Conservation (phyloP, 2,113 vertebrate species). For the Heloderma charlesbogerti region DNA sequence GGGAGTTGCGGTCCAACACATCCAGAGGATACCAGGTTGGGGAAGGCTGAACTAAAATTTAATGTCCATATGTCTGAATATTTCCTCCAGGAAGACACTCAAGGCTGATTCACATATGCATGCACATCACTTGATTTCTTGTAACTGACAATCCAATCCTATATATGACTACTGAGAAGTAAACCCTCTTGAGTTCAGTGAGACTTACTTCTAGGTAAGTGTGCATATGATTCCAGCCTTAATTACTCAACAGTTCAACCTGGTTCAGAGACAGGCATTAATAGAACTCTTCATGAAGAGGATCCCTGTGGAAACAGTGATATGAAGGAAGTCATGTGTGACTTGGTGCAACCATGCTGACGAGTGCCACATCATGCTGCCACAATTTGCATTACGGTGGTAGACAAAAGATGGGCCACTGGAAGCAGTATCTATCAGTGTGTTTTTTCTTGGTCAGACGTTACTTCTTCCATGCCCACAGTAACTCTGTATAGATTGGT, state of each 20-base stretch:
- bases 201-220: not conserved
- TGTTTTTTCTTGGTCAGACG: not conserved
- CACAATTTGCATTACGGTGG: not conserved
- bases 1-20: too few relatives aligned
- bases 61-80: not conserved
- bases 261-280: not conserved
- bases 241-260: not conserved
- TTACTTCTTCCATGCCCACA: not conserved
- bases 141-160: not conserved
- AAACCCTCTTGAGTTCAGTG: not conserved
- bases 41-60: too few relatives aligned
- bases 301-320: too few relatives aligned
- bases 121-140: not conserved
- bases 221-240: not conserved
- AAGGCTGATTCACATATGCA: not conserved
- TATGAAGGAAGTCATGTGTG: not conserved
- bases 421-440: not conserved
- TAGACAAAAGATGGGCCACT: not conserved
- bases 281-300: not conserved
- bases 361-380: not conserved
- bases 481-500: not conserved
- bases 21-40: too few relatives aligned
- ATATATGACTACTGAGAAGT: not conserved
- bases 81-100: not conserved
- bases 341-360: not conserved